Base-by-base conservation (phyloP, 2,888 invertebrate species). In the Uropetala carovei region DNA sequence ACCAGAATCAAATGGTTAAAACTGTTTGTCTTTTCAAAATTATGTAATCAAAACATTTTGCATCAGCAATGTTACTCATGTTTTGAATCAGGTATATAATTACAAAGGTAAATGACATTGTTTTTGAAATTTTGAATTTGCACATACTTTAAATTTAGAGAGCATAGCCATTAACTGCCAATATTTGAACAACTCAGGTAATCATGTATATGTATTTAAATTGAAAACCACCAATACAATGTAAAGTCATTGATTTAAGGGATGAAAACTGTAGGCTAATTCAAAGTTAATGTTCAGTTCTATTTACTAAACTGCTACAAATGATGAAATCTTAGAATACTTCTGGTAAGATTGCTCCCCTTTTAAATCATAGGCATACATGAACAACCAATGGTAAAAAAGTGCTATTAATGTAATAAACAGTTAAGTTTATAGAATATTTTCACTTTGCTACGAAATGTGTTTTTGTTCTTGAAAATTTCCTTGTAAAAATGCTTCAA, bases 401-500 rank as follows among this genome's bases (percentile, higher is more conserved):
- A 30, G 27, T 59, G 89, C 89, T 89, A 56, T 30, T 64, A 43
- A 43, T 64, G 68, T 64, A 89, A n/a, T 43, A n/a, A 89, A 89
- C 59, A n/a, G 27, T 89, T 64, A 64, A 64, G 18, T 89, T 60
- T 64, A 86, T 89, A 64, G 68, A 56, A 89, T 68, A 64, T 89
- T 89, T 30, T 89, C 30, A n/a, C 13, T 43, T 43, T 75, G 22
- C 8, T 27, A 30, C 60, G 64, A 89, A 64, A 43, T 43, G 10
- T 64, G 64, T 64, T 64, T 89, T 89, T 89, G n/a, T 68, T 89
- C 43, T 64, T 43, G n/a, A 89, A 89, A 89, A 64, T 16, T 18
- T 68, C 64, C 64, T 64, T 89, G 89, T 89, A 89, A 43, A 89
- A 89, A 89, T 75, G 43, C 68, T 89, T 64, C 30, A n/a, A 30